Evolutionary conservation across 2,797 vertebrate species (phyloP).

Genomic region (Ispidina picta): DNA sequence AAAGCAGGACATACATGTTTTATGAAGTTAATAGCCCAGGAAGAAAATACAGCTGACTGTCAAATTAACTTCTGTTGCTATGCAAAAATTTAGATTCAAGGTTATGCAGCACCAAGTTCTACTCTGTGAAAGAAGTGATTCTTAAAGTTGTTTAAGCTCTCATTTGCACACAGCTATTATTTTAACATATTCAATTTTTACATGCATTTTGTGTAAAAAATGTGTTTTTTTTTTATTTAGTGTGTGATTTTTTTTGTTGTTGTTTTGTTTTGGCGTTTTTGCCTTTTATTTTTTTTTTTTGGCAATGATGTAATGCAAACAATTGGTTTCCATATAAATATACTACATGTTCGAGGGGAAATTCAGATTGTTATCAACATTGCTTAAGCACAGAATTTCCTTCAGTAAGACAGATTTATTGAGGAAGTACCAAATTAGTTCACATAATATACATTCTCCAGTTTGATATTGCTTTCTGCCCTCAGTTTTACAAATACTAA

Average conservation of each 20-base stretch:
- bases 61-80: not conserved
- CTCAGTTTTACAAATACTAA: constrained; percentile 19
- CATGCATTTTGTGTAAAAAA: not conserved
- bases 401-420: not conserved
- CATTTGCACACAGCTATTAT: not conserved
- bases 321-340: not conserved
- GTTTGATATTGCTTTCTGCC: not conserved
- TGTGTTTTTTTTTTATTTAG: not conserved
- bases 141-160: not conserved
- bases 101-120: not conserved
- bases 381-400: not conserved
- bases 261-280: too few species aligned
- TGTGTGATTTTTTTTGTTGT: too few species aligned
- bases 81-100: not conserved
- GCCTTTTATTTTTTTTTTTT: not conserved
- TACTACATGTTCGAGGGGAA: not conserved
- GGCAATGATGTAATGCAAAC: not conserved
- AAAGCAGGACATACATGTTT: not conserved
- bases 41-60: not conserved
- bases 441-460: not conserved
- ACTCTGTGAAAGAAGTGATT: not conserved
- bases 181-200: not conserved
- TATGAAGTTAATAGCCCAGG: not conserved
- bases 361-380: not conserved
- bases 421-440: not conserved